These are phyloP conservation scores for Hartigia nigra DNA, from an alignment of 2,888 invertebrate species.

Conservation along the genomic window DNA sequence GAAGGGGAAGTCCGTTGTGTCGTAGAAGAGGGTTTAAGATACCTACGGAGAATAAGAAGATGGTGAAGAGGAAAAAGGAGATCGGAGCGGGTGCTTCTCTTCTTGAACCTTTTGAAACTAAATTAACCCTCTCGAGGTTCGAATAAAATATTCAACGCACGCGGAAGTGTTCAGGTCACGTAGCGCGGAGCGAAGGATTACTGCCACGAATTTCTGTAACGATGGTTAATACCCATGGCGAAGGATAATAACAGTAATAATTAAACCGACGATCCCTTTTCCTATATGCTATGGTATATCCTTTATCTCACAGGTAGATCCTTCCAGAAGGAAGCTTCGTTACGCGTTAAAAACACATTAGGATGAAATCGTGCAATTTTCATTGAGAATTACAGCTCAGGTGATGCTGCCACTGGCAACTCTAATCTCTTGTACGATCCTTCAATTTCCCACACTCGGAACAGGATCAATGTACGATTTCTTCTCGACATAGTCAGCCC, in stretches of 20 bases:
- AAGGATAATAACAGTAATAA: background rate
- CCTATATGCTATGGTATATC: background rate
- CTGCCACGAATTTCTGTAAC: background rate
- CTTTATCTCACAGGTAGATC: background rate
- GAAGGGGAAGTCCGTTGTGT: background rate
- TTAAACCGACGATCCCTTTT: background rate
- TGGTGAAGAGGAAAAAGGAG: background rate
- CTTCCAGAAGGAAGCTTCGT: background rate
- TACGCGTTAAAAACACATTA: background rate
- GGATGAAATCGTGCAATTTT: background rate
- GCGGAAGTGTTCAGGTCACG: background rate
- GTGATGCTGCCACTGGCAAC: background rate
- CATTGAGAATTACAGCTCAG: background rate
- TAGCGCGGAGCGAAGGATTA: background rate
- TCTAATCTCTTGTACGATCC: background rate
- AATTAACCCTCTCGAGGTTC: background rate
- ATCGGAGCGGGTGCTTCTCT: background rate
- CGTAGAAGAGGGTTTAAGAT: background rate
- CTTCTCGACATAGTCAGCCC: background rate
- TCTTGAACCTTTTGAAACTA: background rate
- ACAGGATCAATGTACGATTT: background rate
- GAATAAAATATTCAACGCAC: background rate
- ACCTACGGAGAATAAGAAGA: background rate
- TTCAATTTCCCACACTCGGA: background rate
- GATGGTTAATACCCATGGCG: background rate